phyloP scores from a whole-genome alignment of 2,888 invertebrate species.

The Xylophagus ater region DNA sequence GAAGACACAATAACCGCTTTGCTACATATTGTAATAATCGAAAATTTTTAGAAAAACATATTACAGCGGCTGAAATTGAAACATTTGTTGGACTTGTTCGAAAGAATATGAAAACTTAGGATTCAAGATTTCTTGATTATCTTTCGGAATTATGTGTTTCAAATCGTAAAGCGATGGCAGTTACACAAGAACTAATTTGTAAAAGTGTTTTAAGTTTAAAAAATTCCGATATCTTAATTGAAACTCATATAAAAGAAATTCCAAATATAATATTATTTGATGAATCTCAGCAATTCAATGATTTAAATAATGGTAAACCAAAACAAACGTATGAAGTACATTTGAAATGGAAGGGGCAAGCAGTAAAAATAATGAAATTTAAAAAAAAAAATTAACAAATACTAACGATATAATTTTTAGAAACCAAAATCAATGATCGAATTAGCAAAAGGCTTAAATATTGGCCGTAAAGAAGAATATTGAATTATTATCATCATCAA shows the following conservation, averaged over 20 bases:
- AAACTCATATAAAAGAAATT: constrained; percentile 55
- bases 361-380: constrained; percentile 35
- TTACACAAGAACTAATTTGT: constrained; percentile 96
- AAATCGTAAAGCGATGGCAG: constrained; percentile 92
- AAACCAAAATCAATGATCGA: constrained; percentile 65
- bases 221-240: constrained; percentile 92
- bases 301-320: constrained; percentile 31
- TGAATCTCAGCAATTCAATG: constrained; percentile 22
- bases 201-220: constrained; percentile 90
- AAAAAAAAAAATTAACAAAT: background rate
- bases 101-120: constrained; percentile 91
- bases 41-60: constrained; percentile 94
- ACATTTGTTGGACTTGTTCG: constrained; percentile 95
- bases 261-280: background rate
- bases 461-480: constrained; percentile 59
- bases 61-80: constrained; percentile 95
- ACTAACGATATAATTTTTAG: constrained; percentile 32
- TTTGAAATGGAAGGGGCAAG: constrained; percentile 72
- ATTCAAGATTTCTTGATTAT: constrained; percentile 92
- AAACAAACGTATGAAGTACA: constrained; percentile 62
- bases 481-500: constrained; percentile 95
- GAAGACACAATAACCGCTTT: constrained; percentile 99
- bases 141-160: constrained; percentile 96
- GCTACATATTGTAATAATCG: constrained; percentile 94
- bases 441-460: constrained; percentile 59